phyloP scores from a whole-genome alignment of 2,888 invertebrate genomes.

The Odontocolon sp. region DNA sequence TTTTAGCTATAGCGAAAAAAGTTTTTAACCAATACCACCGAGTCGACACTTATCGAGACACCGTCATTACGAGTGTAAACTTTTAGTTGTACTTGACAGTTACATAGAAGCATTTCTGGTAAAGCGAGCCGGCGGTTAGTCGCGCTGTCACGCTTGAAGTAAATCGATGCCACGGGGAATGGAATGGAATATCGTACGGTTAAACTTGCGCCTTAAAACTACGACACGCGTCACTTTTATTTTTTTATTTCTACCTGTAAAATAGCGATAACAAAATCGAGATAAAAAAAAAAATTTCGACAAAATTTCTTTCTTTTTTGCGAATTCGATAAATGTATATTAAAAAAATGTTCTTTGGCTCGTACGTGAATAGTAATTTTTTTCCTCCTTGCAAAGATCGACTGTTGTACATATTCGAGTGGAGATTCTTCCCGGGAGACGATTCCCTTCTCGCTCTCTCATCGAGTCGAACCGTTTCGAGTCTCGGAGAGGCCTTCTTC shows the following conservation, averaged over 20 bases:
- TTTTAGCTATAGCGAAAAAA: conserved; percentile 10
- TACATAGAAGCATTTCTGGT: background rate
- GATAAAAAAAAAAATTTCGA: too few species aligned
- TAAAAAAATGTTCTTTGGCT: too few species aligned
- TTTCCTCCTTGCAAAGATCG: conserved; percentile 23
- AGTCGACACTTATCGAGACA: background rate
- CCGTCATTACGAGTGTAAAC: background rate
- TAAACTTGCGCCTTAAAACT: too few species aligned
- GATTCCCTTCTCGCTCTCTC: conserved; percentile 37
- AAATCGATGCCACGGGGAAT: conserved; percentile 14
- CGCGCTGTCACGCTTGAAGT: conserved; percentile 30
- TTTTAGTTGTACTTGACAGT: background rate
- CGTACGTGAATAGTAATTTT: conserved; percentile 28
- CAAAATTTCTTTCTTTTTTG: too few species aligned
- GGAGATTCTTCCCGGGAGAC: conserved; percentile 73
- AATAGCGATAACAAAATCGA: too few species aligned
- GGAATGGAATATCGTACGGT: background rate
- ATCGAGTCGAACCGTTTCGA: too few species aligned
- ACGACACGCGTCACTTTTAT: conserved; percentile 2
- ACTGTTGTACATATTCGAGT: conserved; percentile 55
- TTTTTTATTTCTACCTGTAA: too few species aligned
- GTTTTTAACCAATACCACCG: too few species aligned
- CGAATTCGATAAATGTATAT: too few species aligned
- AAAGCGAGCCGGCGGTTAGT: too few species aligned
- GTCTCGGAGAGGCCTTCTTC: too few species aligned